Conservation (phyloP, 2,888 invertebrate genomes). For the Danaus chrysippus region DNA sequence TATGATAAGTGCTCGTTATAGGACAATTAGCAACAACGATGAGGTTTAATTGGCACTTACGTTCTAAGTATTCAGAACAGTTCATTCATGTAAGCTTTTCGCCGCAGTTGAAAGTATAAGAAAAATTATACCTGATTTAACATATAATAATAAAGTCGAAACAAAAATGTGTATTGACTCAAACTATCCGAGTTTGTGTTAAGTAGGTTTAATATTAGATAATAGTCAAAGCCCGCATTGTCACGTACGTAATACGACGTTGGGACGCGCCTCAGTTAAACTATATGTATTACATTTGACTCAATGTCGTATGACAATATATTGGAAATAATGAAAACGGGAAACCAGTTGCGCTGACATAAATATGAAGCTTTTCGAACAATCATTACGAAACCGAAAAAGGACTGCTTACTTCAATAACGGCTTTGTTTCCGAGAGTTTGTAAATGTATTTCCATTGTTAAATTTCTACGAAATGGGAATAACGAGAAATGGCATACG, state of each 20-base stretch:
- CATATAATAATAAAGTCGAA: too few species aligned
- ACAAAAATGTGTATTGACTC: too few species aligned
- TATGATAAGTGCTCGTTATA: conserved; percentile 54
- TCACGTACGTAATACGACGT: conserved; percentile 7
- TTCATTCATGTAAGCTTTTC: conserved; percentile 20
- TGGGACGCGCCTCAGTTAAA: background rate
- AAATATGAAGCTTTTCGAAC: too few species aligned
- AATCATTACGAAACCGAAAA: too few species aligned
- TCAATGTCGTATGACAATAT: conserved; percentile 25
- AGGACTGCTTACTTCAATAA: background rate
- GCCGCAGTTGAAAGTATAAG: conserved; percentile 6
- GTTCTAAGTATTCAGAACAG: conserved; percentile 34
- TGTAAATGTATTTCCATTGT: conserved; percentile 20
- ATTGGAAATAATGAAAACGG: background rate
- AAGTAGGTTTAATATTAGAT: background rate
- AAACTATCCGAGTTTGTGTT: too few species aligned
- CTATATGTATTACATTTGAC: conserved; percentile 22
- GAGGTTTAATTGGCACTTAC: conserved; percentile 46
- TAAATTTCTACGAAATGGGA: conserved; percentile 15
- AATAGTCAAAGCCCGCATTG: conserved; percentile 11
- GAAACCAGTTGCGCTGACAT: too few species aligned
- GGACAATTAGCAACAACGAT: conserved; percentile 54
- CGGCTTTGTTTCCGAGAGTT: conserved; percentile 15
- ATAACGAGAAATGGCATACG: background rate
- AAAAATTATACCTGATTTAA: background rate